Evolutionary conservation across 2,113 vertebrate genomes (phyloP).

Genomic region (Lamprotornis superbus): DNA sequence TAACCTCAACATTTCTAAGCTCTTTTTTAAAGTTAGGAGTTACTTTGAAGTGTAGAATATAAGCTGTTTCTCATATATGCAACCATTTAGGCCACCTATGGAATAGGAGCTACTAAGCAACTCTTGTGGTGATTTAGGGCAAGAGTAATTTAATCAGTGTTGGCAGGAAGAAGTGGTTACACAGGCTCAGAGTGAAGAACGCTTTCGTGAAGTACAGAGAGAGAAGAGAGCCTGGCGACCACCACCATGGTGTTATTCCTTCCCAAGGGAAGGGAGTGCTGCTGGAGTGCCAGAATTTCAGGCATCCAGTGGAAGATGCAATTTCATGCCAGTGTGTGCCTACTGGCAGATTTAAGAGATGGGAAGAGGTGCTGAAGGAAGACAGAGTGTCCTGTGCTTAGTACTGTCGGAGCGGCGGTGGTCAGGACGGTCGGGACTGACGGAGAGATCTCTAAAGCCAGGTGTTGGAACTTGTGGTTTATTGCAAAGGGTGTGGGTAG

Average conservation of each 20-base stretch:
- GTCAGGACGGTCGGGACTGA: too few relatives aligned
- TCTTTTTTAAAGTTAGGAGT: neutral
- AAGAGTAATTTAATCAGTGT: neutral
- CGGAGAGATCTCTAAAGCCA: too few relatives aligned
- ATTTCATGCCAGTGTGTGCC: neutral
- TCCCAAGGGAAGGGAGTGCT: neutral
- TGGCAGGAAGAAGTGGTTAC: neutral
- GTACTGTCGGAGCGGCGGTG: too few relatives aligned
- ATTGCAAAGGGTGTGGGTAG: too few relatives aligned
- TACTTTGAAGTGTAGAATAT: neutral
- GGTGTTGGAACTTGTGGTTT: too few relatives aligned
- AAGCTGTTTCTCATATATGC: neutral
- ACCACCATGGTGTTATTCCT: neutral
- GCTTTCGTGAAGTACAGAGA: accelerated
- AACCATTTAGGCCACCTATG: neutral
- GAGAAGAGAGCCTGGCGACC: neutral
- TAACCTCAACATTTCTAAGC: neutral
- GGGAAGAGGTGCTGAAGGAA: neutral
- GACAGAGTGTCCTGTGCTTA: neutral
- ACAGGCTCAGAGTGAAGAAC: neutral
- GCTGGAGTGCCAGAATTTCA: neutral
- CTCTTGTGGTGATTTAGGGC: neutral
- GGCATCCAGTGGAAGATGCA: neutral
- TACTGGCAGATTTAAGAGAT: neutral
- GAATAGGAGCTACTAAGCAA: neutral